A percentile compares a stretch with the other conserved stretches of the same genome.
phyloP scores from a whole-genome alignment of 2,888 invertebrate species.

The Pristionchus entomophagus region DNA sequence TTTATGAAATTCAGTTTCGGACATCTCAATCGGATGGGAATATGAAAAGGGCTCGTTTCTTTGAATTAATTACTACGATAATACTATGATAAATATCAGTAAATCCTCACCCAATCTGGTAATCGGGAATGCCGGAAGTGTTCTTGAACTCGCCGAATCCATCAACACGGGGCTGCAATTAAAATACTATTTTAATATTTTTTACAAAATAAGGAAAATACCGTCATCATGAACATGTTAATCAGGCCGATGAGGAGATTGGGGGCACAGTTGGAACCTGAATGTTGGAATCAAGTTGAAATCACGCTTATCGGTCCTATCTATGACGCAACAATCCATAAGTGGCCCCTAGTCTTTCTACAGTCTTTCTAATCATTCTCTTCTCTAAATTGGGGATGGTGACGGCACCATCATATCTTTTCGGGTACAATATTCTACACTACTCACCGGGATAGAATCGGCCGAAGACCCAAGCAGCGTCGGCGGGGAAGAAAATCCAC shows the following conservation, averaged over 20 bases:
- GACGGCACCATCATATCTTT: too few species aligned
- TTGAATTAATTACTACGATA: too few species aligned
- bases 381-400: too few species aligned
- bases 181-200: neutral
- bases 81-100: too few species aligned
- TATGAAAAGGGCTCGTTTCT: too few species aligned
- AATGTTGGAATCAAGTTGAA: neutral
- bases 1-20: too few species aligned
- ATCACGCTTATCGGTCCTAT: too few species aligned
- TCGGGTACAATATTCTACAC: too few species aligned
- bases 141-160: conserved; percentile 45
- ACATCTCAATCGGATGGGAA: too few species aligned
- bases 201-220: neutral
- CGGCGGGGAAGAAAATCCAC: conserved; percentile 71
- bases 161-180: neutral
- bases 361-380: too few species aligned
- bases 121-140: neutral
- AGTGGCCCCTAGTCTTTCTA: too few species aligned
- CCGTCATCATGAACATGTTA: conserved; percentile 86
- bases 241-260: conserved; percentile 89
- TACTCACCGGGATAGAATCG: conserved; percentile 64
- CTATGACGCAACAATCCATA: too few species aligned
- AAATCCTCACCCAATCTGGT: conserved; percentile 23
- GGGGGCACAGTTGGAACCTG: conserved; percentile 86
- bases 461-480: conserved; percentile 64